These are phyloP conservation scores for Trematocara marginatum DNA, from an alignment of 2,113 vertebrate species.

Conservation along the genomic window DNA sequence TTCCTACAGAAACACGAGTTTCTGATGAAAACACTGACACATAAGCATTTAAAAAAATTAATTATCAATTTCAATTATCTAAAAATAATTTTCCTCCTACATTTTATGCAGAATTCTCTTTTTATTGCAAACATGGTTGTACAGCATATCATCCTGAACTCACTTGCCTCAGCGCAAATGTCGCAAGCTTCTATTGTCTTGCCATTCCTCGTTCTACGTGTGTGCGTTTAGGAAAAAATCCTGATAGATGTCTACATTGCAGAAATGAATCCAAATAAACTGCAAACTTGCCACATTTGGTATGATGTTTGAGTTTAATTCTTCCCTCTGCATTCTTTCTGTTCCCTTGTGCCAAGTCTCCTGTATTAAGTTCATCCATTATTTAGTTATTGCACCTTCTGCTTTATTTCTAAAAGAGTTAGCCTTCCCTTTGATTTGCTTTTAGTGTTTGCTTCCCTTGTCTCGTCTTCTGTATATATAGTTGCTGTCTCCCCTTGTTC, in stretches of 20 bases:
- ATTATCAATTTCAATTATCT: too few relatives aligned
- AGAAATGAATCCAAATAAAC: background rate
- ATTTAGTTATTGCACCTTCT: background rate
- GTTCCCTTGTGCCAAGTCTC: background rate
- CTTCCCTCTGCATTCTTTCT: background rate
- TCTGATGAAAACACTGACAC: background rate
- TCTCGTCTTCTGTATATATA: background rate
- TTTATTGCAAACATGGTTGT: background rate
- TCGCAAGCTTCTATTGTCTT: accelerated
- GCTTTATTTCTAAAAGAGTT: background rate
- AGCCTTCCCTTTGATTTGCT: background rate
- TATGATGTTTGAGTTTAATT: background rate
- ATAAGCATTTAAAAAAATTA: too few relatives aligned
- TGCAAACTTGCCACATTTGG: background rate
- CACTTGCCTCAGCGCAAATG: background rate
- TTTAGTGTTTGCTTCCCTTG: background rate
- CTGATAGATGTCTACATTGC: background rate
- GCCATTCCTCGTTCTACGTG: background rate
- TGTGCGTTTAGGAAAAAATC: background rate
- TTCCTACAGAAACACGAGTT: background rate
- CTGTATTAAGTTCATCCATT: background rate
- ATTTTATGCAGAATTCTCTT: background rate
- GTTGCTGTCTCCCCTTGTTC: background rate
- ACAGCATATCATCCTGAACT: background rate
- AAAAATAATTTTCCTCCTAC: too few relatives aligned